Conservation (phyloP, 1,140 invertebrate genomes). For the Wiebesia pumilae region DNA sequence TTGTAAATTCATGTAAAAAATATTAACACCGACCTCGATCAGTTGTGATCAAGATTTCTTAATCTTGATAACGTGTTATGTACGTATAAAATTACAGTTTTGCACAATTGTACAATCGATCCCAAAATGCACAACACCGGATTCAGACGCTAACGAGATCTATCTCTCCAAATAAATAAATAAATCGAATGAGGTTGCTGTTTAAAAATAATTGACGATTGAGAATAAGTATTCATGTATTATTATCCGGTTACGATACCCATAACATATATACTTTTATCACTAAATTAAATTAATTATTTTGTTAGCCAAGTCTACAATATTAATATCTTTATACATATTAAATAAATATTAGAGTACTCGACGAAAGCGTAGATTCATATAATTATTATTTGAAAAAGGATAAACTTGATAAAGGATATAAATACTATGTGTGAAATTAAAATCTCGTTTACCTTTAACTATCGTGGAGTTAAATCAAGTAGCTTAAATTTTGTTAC, state of each 20-base stretch:
- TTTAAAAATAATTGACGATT: not conserved
- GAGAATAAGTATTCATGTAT: not conserved
- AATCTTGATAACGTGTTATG: not conserved
- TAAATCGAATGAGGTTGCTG: not conserved
- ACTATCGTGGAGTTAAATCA: too few species aligned
- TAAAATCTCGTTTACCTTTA: not conserved
- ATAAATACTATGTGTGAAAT: not conserved
- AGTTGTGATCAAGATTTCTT: not conserved
- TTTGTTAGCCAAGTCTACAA: not conserved
- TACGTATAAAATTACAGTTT: not conserved
- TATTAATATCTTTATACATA: not conserved
- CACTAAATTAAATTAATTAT: not conserved
- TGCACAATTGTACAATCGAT: not conserved
- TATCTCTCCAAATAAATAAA: not conserved
- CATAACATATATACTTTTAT: not conserved
- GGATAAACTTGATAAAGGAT: not conserved
- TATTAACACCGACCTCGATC: not conserved
- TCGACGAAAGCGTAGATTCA: conserved; percentile 18
- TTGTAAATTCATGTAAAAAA: too few species aligned
- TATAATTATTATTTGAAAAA: conserved; percentile 9
- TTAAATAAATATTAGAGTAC: not conserved
- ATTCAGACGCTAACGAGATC: not conserved
- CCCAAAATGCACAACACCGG: not conserved
- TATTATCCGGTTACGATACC: not conserved
- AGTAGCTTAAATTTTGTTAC: too few species aligned